phyloP scores from a whole-genome alignment of 1,140 invertebrate species.

The Bombus polaris region DNA sequence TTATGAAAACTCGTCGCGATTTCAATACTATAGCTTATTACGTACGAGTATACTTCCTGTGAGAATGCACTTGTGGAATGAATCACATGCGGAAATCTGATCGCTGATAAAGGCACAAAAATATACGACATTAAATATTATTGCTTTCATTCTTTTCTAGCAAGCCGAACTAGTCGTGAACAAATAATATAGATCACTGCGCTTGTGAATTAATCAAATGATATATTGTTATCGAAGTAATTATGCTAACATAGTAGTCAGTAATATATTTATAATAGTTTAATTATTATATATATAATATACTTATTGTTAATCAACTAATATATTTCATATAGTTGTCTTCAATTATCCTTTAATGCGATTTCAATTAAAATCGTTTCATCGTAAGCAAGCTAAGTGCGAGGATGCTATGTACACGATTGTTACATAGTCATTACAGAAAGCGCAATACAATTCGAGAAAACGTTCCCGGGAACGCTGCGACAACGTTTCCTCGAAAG shows the following conservation, averaged over 20 bases:
- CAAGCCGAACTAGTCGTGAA: not conserved
- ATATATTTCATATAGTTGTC: not conserved
- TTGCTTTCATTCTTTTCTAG: no score
- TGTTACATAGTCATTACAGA: not conserved
- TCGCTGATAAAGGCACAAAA: no score
- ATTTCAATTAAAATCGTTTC: not conserved
- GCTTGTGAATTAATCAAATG: not conserved
- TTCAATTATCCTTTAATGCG: not conserved
- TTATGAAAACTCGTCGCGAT: not conserved
- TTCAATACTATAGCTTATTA: not conserved
- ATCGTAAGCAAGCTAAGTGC: no score
- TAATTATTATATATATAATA: no score
- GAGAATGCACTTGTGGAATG: not conserved
- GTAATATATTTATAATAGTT: no score
- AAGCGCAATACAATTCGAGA: not conserved
- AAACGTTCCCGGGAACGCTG: not conserved
- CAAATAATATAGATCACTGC: not conserved
- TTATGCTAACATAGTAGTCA: no score
- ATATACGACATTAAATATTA: not conserved
- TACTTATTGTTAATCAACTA: no score
- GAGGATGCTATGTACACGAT: not conserved
- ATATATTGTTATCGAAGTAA: not conserved
- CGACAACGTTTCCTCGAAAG: not conserved
- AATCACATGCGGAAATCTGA: not conserved
- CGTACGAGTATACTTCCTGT: not conserved